Conservation (phyloP, 2,888 invertebrate species). For the Eupithecia pulchellata region DNA sequence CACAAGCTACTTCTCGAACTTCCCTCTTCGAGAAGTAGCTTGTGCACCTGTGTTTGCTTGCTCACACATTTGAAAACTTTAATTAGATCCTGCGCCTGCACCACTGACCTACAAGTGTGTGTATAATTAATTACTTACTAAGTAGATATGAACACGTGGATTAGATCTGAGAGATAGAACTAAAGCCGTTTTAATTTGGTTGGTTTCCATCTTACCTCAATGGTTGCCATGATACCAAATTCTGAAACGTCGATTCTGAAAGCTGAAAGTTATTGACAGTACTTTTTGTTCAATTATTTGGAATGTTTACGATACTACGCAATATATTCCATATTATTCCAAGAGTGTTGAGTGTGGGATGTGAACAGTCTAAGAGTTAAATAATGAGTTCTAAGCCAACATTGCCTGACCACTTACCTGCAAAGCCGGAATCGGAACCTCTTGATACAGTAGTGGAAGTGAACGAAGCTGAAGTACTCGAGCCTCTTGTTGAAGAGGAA, state of each 20-base stretch:
- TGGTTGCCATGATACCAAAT: conserved; percentile 32
- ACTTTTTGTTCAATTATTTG: background rate
- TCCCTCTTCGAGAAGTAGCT: no score
- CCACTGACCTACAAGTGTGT: no score
- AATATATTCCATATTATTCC: background rate
- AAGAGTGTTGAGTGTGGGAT: background rate
- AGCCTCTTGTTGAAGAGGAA: conserved; percentile 64
- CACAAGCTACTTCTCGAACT: background rate
- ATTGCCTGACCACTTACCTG: conserved; percentile 55
- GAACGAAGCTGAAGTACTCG: conserved; percentile 71
- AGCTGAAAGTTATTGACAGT: background rate
- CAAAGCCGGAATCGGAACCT: conserved; percentile 56
- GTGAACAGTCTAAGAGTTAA: no score
- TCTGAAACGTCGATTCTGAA: conserved; percentile 16
- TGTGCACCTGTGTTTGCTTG: background rate
- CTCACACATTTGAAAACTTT: no score
- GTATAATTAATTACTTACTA: no score
- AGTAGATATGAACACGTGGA: no score
- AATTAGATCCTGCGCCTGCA: no score
- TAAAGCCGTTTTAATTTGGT: background rate
- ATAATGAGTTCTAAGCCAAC: conserved; percentile 52
- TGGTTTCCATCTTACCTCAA: conserved; percentile 32
- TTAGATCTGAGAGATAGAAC: no score
- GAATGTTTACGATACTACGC: background rate
- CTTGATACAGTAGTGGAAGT: conserved; percentile 74